A percentile compares a stretch with the other conserved stretches of the same genome.
Evolutionary conservation across 2,113 vertebrate species (phyloP).

Genomic region (Eclectus roratus): DNA sequence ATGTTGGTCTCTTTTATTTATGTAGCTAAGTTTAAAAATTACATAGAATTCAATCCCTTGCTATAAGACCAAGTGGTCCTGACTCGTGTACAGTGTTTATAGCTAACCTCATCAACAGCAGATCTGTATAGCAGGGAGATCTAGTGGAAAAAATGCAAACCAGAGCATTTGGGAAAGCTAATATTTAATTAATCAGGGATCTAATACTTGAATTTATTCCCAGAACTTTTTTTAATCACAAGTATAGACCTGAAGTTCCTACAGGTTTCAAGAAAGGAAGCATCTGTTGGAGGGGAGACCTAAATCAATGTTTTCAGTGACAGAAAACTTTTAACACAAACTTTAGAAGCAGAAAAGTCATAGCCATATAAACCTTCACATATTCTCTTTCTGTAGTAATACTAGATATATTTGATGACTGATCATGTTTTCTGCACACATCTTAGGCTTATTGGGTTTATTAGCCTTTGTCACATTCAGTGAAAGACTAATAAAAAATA

Average conservation of each 20-base stretch:
- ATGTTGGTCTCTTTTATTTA: neutral
- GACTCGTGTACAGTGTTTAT: neutral
- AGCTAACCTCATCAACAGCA: neutral
- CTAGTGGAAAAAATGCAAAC: neutral
- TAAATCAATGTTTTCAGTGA: neutral
- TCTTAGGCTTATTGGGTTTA: neutral
- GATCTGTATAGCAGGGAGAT: neutral
- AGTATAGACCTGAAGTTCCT: neutral
- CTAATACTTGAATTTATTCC: neutral
- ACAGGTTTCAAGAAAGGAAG: neutral
- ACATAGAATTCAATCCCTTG: neutral
- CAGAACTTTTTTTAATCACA: constrained; percentile 17
- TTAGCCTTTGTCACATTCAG: neutral
- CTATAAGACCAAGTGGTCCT: neutral
- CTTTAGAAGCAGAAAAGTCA: neutral
- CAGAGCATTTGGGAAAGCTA: neutral
- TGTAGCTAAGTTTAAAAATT: neutral
- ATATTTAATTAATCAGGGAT: neutral
- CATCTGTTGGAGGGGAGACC: neutral
- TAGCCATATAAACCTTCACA: neutral
- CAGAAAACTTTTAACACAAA: neutral
- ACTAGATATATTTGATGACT: neutral
- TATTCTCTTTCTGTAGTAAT: neutral
- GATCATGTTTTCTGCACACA: neutral
- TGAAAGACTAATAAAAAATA: constrained; percentile 7